Base-by-base conservation (phyloP, 2,888 invertebrate genomes). In the Macaria liturata region DNA sequence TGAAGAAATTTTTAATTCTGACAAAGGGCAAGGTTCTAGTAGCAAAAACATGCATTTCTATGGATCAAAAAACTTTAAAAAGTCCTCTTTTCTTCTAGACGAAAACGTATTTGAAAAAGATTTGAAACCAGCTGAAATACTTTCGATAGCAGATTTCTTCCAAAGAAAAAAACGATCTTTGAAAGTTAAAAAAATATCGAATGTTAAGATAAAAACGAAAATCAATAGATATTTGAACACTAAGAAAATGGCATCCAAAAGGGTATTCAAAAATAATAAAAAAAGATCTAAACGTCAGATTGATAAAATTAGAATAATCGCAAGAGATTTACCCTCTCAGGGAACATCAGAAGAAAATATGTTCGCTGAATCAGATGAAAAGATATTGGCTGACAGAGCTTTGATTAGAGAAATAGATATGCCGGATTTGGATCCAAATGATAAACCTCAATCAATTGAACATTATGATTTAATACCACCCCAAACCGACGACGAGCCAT, bases 221-320 rank as follows among this genome's bases (percentile, higher is more conserved):
- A 8, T 84, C 0, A 84, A 72, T 46, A 78, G 71, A 64, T 84
- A 69, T 60, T 55, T 88, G 1, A 86, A 88, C 39, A 83, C 83
- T 2, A 81, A 83, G 30, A 59, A 74, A 9, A 81, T 78, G 75
- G 54, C 75, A 0, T 70, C 64, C 4, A 84, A 81, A 46, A 74
- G 67, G 54, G 64, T 81, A 53, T 80, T 78, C 51, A 62, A 76
- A 0, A 82, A 79, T n/a, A 55, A 63, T 31, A 84, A 75, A 7
- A 86, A 82, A 37, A 79, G 88, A 42, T 76, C 62, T 62, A 91
- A 90, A 65, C 72, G 90, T 1, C 80, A 89, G 53, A 66, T 86
- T 0, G 75, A 80, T 48, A 87, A 86, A 67, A 84, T 89, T 58
- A 76, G 82, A 68, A 82, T 87, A 0, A 76, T 84, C 42, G 82